A percentile compares a stretch with the other conserved stretches of the same genome.
phyloP scores from a whole-genome alignment of 2,113 vertebrate species.

The Miniopterus natalensis region DNA sequence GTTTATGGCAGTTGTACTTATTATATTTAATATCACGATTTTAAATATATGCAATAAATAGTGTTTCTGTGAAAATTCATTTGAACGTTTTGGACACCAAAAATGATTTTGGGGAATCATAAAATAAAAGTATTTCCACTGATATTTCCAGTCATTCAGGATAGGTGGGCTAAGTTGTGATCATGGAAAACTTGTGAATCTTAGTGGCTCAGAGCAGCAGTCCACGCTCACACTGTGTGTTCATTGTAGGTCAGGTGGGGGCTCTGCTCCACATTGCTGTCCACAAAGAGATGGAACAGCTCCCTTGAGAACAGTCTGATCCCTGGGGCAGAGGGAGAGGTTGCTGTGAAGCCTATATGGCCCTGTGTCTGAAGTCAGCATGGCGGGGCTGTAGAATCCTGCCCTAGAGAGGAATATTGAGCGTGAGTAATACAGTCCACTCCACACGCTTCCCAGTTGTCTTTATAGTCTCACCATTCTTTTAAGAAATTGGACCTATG shows the following conservation, averaged over 20 bases:
- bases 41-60: not conserved
- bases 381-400: fast-evolving
- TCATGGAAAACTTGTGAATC: not conserved
- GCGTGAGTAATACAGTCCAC: not conserved
- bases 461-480: not conserved
- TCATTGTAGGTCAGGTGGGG: not conserved
- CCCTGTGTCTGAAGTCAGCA: not conserved
- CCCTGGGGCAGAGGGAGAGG: not conserved
- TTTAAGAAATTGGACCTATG: not conserved
- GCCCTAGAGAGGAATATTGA: not conserved
- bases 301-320: not conserved
- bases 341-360: fast-evolving
- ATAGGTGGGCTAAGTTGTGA: not conserved
- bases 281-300: not conserved
- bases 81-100: not conserved
- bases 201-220: not conserved
- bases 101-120: not conserved
- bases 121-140: not conserved
- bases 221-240: not conserved
- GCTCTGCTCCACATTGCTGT: not conserved
- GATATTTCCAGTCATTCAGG: not conserved
- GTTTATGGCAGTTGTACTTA: not conserved
- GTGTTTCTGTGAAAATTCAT: not conserved
- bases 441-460: not conserved
- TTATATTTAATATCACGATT: not conserved